A percentile compares a stretch with the other conserved stretches of the same genome.
Conservation (phyloP, 2,113 vertebrate genomes). For the Xenotilapia leptura region DNA sequence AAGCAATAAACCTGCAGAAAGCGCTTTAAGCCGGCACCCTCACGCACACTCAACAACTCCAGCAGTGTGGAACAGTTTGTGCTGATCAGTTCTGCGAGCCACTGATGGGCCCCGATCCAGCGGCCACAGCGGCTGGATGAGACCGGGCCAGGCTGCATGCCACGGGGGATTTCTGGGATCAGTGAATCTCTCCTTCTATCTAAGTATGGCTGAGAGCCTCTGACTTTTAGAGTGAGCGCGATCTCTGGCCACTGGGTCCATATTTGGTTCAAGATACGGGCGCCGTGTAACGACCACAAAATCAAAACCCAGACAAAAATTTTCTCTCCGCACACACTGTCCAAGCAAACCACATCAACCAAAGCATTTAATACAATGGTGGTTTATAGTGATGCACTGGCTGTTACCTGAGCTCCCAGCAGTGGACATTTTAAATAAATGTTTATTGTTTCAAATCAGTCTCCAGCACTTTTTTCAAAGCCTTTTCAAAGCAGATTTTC, state of each 20-base stretch:
- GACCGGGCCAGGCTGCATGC: conserved; percentile 13
- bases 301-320: conserved; percentile 36
- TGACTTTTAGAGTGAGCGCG: not conserved
- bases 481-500: not conserved
- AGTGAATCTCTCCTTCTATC: conserved; percentile 44
- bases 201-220: conserved; percentile 23
- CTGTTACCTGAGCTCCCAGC: conserved; percentile 8
- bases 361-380: conserved; percentile 10
- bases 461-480: not conserved
- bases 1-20: conserved; percentile 45
- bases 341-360: conserved; percentile 28
- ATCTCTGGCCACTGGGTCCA: conserved; percentile 21
- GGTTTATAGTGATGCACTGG: not conserved
- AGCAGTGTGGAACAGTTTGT: conserved; percentile 10
- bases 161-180: conserved; percentile 53
- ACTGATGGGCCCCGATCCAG: conserved; percentile 49
- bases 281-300: conserved; percentile 41
- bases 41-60: conserved; percentile 18
- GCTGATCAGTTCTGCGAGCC: conserved; percentile 31
- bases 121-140: conserved; percentile 42
- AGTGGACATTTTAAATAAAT: not conserved
- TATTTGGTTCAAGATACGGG: conserved; percentile 60
- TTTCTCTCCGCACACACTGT: not conserved
- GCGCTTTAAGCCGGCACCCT: conserved; percentile 43
- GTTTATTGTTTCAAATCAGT: not conserved